Percentiles rank a stretch among this genome's conserved stretches.
These are phyloP conservation scores for Mactromeris polynyma DNA, from an alignment of 2,888 invertebrate species.

Conservation along the genomic window DNA sequence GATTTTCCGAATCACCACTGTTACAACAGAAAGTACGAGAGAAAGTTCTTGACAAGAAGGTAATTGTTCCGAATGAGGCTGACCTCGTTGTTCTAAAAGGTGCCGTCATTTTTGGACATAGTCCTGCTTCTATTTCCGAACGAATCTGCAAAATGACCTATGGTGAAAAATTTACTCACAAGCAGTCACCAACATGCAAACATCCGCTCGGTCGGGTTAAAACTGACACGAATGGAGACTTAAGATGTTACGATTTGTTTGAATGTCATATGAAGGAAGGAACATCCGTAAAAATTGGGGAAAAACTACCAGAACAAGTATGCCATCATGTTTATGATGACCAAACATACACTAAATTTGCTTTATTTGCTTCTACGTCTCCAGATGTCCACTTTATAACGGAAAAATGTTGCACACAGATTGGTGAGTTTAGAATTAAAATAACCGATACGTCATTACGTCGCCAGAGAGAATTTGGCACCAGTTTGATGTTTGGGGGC, in stretches of 20 bases:
- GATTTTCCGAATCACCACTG: constrained; percentile 50
- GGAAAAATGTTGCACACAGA: not conserved
- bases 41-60: not conserved
- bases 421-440: not conserved
- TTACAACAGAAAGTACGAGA: constrained; percentile 38
- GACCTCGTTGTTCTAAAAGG: constrained; percentile 49
- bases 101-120: too few species aligned
- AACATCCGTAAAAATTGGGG: not conserved
- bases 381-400: not conserved
- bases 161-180: not conserved
- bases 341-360: not conserved
- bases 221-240: not conserved
- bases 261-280: not conserved
- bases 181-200: not conserved
- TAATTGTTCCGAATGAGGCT: constrained; percentile 40
- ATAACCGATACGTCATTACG: not conserved
- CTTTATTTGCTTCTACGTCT: not conserved
- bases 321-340: not conserved
- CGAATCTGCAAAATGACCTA: constrained; percentile 38
- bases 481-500: constrained; percentile 5
- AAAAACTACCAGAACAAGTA: not conserved
- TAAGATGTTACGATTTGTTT: not conserved
- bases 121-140: constrained; percentile 31
- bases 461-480: not conserved
- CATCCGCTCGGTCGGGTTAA: not conserved